Evolutionary conservation across 2,113 vertebrate species (phyloP).

Genomic region (Dasyurus viverrinus): DNA sequence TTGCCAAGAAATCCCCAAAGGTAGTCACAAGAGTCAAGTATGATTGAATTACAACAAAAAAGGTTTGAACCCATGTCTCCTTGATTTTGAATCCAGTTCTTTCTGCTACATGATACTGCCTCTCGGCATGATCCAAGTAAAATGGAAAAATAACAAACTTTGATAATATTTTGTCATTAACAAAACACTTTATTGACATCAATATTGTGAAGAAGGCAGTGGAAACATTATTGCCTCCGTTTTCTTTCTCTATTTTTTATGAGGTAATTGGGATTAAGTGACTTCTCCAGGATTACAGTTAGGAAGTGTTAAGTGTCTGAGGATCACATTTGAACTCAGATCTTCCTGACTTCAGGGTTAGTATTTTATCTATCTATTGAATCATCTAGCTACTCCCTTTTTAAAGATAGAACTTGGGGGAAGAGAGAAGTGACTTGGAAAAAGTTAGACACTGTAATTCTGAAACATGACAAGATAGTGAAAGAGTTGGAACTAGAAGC

Average conservation of each 20-base stretch:
- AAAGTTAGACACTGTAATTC: background rate
- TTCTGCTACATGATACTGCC: background rate
- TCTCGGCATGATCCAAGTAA: background rate
- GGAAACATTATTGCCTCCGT: background rate
- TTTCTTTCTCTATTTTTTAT: background rate
- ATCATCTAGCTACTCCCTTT: too few relatives aligned
- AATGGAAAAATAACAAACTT: background rate
- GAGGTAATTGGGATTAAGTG: too few relatives aligned
- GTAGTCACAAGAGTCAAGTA: background rate
- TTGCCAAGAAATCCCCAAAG: background rate
- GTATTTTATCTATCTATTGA: too few relatives aligned
- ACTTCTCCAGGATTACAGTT: too few relatives aligned
- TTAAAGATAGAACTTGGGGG: too few relatives aligned
- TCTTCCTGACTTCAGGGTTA: too few relatives aligned
- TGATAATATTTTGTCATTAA: background rate
- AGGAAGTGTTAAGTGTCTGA: too few relatives aligned
- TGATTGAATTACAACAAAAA: background rate
- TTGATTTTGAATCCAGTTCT: background rate
- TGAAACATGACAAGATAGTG: background rate
- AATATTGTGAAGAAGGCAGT: background rate
- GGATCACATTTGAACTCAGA: too few relatives aligned
- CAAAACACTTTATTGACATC: background rate
- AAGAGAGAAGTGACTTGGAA: background rate
- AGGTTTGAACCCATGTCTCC: background rate
- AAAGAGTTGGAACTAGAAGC: background rate